Evolutionary conservation across 2,113 vertebrate species (phyloP).

Genomic region (Odontophorus gujanensis): DNA sequence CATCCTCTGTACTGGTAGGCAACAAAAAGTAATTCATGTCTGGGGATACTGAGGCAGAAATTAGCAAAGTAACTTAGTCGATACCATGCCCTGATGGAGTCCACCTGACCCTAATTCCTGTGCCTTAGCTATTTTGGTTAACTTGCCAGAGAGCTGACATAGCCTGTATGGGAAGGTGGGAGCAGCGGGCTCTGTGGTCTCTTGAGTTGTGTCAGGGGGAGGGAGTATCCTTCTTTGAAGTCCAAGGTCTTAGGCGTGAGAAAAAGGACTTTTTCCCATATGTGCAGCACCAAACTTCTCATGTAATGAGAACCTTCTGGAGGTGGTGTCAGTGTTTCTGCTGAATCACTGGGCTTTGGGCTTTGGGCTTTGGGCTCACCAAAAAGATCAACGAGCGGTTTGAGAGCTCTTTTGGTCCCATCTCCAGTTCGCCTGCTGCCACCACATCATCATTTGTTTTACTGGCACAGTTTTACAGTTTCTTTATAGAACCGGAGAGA

Average conservation of each 20-base stretch:
- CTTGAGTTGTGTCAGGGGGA: accelerated
- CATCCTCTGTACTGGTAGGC: neutral
- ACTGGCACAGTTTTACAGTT: neutral
- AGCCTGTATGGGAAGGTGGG: neutral
- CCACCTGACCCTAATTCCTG: neutral
- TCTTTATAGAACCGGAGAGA: neutral
- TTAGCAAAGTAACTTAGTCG: neutral
- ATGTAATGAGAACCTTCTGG: accelerated
- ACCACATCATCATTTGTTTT: neutral
- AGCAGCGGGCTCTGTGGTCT: neutral
- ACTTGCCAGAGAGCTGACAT: neutral
- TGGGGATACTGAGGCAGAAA: conserved; percentile 29
- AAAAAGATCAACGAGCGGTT: neutral
- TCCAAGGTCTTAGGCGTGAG: neutral
- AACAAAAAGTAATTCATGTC: conserved; percentile 30
- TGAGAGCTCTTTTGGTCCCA: neutral
- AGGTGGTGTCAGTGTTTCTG: accelerated
- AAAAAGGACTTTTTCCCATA: neutral
- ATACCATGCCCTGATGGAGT: neutral
- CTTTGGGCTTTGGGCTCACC: neutral
- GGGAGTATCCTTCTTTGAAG: neutral
- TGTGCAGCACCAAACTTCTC: neutral
- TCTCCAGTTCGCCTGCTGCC: neutral
- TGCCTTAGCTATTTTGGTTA: neutral
- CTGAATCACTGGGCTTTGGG: no score